Percentiles rank a stretch among this genome's conserved stretches.
phyloP scores from a whole-genome alignment of 2,797 vertebrate genomes.

The Chaunax sp. region DNA sequence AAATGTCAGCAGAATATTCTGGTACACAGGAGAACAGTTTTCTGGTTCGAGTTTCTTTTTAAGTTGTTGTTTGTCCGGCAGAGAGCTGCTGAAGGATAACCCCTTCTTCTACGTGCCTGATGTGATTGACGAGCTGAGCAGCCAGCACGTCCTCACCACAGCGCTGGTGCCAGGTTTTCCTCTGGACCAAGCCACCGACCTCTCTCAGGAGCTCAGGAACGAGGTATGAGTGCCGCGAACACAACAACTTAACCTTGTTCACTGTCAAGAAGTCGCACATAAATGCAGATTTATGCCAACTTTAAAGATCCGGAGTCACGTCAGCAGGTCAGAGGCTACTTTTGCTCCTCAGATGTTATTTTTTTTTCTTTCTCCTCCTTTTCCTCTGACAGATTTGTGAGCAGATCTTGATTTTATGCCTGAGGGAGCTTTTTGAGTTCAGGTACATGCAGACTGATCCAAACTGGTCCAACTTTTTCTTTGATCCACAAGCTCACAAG shows the following conservation, averaged over 20 bases:
- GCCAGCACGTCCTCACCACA: conserved; percentile 90
- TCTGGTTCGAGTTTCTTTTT: no score
- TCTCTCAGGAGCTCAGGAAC: conserved; percentile 92
- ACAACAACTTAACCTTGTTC: no score
- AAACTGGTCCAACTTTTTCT: conserved; percentile 99
- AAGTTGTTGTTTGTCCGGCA: conserved; percentile 54
- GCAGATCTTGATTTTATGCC: conserved; percentile 90
- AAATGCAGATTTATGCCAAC: neutral
- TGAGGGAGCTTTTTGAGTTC: conserved; percentile 96
- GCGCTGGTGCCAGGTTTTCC: conserved; percentile 93
- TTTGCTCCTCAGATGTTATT: neutral
- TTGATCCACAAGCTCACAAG: conserved; percentile 91
- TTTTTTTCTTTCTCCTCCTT: neutral
- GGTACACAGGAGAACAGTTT: no score
- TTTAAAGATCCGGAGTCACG: no score
- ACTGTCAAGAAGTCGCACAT: neutral
- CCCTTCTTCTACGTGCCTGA: conserved; percentile 93
- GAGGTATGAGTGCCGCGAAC: conserved; percentile 82
- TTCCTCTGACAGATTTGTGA: conserved; percentile 86
- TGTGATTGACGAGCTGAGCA: conserved; percentile 92
- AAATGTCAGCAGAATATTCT: no score
- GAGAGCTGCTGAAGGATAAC: conserved; percentile 91
- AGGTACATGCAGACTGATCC: conserved; percentile 98
- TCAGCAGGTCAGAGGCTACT: no score
- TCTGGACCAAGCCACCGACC: conserved; percentile 89